A percentile compares a stretch with the other conserved stretches of the same genome.
These are phyloP conservation scores for Isaurus tuberculatus DNA, from an alignment of 92 coral and sea anemone genomes.

Conservation along the genomic window DNA sequence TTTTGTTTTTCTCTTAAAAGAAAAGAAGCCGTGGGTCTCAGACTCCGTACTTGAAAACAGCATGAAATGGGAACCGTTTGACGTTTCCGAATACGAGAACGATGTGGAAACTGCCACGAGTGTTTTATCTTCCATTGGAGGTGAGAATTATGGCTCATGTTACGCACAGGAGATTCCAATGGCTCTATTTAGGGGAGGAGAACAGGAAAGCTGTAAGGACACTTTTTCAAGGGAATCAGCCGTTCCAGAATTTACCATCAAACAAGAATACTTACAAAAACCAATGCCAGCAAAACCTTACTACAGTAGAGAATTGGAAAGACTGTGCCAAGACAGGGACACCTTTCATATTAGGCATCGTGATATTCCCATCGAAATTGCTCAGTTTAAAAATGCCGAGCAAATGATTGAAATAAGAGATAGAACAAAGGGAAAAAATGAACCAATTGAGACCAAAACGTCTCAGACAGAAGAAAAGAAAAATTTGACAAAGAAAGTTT, in stretches of 20 bases:
- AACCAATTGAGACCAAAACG: not conserved
- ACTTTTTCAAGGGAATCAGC: not conserved
- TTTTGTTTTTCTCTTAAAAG: slow-evolving; percentile 20
- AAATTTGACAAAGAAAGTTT: slow-evolving; percentile 67
- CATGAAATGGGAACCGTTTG: slow-evolving; percentile 76
- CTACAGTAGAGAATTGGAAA: not conserved
- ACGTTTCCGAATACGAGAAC: slow-evolving; percentile 79
- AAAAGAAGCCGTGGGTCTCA: slow-evolving; percentile 34
- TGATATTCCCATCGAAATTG: slow-evolving; percentile 37
- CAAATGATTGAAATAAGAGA: slow-evolving; percentile 33
- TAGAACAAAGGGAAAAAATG: slow-evolving; percentile 1
- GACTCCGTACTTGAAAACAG: slow-evolving; percentile 50
- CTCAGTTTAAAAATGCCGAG: slow-evolving; percentile 36
- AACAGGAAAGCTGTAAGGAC: not conserved
- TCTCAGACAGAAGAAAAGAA: slow-evolving; percentile 30
- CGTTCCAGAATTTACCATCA: slow-evolving; percentile 11
- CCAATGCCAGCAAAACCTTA: not conserved
- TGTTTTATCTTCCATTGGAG: slow-evolving; percentile 61
- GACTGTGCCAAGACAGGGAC: slow-evolving; percentile 14
- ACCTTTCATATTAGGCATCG: slow-evolving; percentile 20
- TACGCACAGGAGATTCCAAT: slow-evolving; percentile 15
- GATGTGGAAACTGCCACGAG: slow-evolving; percentile 67
- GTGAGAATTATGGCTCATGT: slow-evolving; percentile 1
- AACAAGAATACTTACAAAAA: slow-evolving; percentile 1
- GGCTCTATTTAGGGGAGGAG: not conserved